These are phyloP conservation scores for Lordiphosa stackelbergi DNA, from an alignment of 1,140 invertebrate genomes.

Conservation along the genomic window DNA sequence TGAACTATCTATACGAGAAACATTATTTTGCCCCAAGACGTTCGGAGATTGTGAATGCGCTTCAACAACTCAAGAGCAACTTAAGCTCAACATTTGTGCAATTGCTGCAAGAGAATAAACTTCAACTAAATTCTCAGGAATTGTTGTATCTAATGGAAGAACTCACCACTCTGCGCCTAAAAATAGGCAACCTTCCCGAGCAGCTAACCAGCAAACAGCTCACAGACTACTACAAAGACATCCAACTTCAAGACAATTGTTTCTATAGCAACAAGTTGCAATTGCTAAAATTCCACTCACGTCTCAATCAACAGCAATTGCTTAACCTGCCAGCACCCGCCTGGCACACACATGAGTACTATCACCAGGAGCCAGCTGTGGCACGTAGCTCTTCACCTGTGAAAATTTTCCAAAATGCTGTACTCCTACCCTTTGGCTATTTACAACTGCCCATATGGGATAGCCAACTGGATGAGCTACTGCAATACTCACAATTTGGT, in stretches of 20 bases:
- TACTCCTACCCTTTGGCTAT: conserved; percentile 48
- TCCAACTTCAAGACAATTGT: conserved; percentile 20
- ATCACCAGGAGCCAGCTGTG: conserved; percentile 30
- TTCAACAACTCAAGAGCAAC: conserved; percentile 23
- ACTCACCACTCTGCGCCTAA: conserved; percentile 31
- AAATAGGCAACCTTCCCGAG: conserved; percentile 50
- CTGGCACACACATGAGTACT: conserved; percentile 19
- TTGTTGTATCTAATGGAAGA: conserved; percentile 36
- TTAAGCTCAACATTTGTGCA: conserved; percentile 23
- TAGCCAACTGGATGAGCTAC: conserved; percentile 19
- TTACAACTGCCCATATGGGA: conserved; percentile 48
- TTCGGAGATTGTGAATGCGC: conserved; percentile 15
- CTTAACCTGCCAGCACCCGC: conserved; percentile 12
- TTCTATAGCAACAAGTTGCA: conserved; percentile 51
- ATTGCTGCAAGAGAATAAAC: conserved; percentile 30
- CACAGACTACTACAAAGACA: conserved; percentile 20
- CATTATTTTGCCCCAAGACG: conserved; percentile 29
- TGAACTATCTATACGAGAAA: conserved; percentile 49
- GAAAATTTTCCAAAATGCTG: conserved; percentile 50
- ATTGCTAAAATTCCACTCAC: conserved; percentile 27
- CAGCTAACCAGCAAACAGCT: conserved; percentile 17
- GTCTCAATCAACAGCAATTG: conserved; percentile 19
- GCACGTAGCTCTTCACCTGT: conserved; percentile 48
- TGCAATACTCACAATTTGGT: conserved; percentile 46
- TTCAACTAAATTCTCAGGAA: conserved; percentile 26